Conservation (phyloP, 2,797 vertebrate genomes). For the Myripristis jacobus region DNA sequence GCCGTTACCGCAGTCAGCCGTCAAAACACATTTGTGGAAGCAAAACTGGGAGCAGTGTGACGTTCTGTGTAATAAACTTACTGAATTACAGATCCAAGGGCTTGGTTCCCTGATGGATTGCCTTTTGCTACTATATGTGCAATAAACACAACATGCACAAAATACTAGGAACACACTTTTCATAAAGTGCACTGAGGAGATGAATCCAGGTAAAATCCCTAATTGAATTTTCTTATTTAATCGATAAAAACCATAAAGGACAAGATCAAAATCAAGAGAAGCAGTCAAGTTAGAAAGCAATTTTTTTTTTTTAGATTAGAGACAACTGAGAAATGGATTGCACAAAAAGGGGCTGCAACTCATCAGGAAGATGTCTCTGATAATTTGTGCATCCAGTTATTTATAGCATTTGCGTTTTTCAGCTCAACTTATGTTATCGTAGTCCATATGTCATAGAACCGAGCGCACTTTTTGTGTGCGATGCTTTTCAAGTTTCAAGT, state of each 20-base stretch:
- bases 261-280: background rate
- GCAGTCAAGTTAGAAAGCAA: too few species aligned
- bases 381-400: background rate
- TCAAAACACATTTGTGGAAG: slow-evolving; percentile 59
- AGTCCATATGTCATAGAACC: background rate
- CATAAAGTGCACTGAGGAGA: too few species aligned
- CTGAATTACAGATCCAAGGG: background rate
- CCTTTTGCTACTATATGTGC: background rate
- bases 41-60: slow-evolving; percentile 14
- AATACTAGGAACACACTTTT: too few species aligned
- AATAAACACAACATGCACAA: too few species aligned
- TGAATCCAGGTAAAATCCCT: too few species aligned
- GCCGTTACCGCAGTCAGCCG: slow-evolving; percentile 67
- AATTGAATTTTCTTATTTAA: too few species aligned
- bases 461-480: background rate
- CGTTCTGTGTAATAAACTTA: slow-evolving; percentile 28
- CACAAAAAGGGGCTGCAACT: too few species aligned
- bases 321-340: background rate
- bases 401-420: background rate
- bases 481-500: background rate
- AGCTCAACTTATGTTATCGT: background rate
- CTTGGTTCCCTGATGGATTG: background rate
- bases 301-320: too few species aligned
- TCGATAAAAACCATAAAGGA: too few species aligned
- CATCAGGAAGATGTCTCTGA: too few species aligned